A percentile compares a stretch with the other conserved stretches of the same genome.
Evolutionary conservation across 1,140 invertebrate genomes (phyloP).

Genomic region (Chrysoperla carnea): DNA sequence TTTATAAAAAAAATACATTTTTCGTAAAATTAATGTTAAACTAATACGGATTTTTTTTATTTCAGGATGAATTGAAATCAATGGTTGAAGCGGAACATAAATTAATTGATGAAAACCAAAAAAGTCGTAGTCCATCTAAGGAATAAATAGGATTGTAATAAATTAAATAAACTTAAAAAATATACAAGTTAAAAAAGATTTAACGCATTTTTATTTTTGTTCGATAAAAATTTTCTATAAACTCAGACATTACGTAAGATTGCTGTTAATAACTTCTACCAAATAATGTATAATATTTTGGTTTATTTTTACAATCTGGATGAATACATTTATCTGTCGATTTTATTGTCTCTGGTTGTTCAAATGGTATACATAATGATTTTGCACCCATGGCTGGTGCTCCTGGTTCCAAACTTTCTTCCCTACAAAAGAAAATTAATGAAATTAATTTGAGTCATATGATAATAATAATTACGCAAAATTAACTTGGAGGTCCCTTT

Average conservation of each 20-base stretch:
- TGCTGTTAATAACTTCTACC: constrained; percentile 79
- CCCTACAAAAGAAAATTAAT: constrained; percentile 22
- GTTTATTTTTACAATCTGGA: constrained; percentile 63
- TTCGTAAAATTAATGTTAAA: too few species aligned
- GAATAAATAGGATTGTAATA: not conserved
- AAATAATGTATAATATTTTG: constrained; percentile 82
- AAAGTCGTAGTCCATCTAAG: not conserved
- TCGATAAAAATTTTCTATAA: too few species aligned
- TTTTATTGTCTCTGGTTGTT: constrained; percentile 51
- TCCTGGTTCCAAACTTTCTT: constrained; percentile 43
- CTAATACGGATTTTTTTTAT: constrained; percentile 8
- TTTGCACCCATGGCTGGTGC: constrained; percentile 97
- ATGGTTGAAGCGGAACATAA: constrained; percentile 34
- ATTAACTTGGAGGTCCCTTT: constrained; percentile 1
- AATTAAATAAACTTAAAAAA: not conserved
- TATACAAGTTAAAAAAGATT: not conserved
- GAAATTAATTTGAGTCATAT: too few species aligned
- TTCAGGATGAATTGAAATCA: constrained; percentile 39
- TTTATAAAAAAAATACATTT: too few species aligned
- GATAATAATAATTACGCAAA: constrained; percentile 11
- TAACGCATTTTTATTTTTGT: too few species aligned
- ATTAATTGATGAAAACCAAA: constrained; percentile 21
- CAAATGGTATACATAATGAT: constrained; percentile 89
- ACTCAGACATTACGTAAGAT: too few species aligned
- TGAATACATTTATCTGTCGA: constrained; percentile 64